A percentile compares a stretch with the other conserved stretches of the same genome.
Conservation (phyloP, 2,888 invertebrate species). For the Dimorphilus gyrociliatus region DNA sequence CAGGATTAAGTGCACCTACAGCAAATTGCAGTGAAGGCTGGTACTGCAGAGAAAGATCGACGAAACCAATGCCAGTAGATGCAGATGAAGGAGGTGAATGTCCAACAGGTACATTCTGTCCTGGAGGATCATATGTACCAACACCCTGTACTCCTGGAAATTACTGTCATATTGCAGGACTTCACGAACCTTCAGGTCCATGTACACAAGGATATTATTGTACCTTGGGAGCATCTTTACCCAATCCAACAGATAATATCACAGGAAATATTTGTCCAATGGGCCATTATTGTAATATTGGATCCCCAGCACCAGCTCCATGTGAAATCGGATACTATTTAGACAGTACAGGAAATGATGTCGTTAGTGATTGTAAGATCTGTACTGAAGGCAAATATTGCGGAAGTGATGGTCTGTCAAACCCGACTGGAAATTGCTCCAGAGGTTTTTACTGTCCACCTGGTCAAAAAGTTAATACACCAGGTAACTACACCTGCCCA, state of each 20-base stretch:
- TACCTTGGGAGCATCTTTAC: slow-evolving; percentile 13
- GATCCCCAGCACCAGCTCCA: slow-evolving; percentile 15
- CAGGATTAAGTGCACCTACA: slow-evolving; percentile 18
- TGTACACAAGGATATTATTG: slow-evolving; percentile 31
- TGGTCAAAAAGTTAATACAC: slow-evolving; percentile 22
- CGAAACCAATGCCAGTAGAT: slow-evolving; percentile 18
- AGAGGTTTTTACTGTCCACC: slow-evolving; percentile 27
- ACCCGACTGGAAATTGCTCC: slow-evolving; percentile 9
- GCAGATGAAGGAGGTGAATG: slow-evolving; percentile 21
- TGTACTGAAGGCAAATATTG: slow-evolving; percentile 30
- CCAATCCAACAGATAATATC: slow-evolving; percentile 19
- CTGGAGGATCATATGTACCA: slow-evolving; percentile 19
- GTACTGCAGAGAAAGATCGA: slow-evolving; percentile 24
- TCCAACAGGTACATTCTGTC: slow-evolving; percentile 22
- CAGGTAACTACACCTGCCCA: slow-evolving; percentile 24
- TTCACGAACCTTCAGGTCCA: slow-evolving; percentile 16
- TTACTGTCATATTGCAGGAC: slow-evolving; percentile 20
- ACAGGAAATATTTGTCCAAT: slow-evolving; percentile 25
- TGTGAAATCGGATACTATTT: slow-evolving; percentile 29
- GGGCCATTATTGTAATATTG: slow-evolving; percentile 27
- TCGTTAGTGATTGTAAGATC: slow-evolving; percentile 17
- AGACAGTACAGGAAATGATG: slow-evolving; percentile 15
- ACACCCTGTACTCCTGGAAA: slow-evolving; percentile 21
- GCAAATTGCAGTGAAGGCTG: slow-evolving; percentile 26
- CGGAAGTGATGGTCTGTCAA: slow-evolving; percentile 18